Percentiles rank a stretch among this genome's conserved stretches.
phyloP scores from a whole-genome alignment of 2,113 vertebrate genomes.

The Lipotes vexillifer region DNA sequence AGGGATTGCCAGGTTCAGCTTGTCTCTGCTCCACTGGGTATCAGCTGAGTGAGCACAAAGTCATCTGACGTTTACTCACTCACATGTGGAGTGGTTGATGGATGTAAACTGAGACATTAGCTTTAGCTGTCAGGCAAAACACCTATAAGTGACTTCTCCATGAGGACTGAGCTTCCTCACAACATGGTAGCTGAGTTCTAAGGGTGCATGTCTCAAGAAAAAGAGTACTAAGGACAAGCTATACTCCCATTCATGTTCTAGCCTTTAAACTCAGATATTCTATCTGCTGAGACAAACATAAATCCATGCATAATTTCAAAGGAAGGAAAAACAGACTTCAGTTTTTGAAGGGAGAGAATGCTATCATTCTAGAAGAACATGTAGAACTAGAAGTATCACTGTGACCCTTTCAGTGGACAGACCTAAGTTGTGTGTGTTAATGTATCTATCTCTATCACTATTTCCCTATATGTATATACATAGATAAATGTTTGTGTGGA shows the following conservation, averaged over 20 bases:
- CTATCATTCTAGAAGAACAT: fast-evolving
- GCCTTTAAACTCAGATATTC: neutral
- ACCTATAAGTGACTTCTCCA: neutral
- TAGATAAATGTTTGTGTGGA: neutral
- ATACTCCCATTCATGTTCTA: neutral
- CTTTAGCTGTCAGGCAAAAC: neutral
- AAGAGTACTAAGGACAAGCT: neutral
- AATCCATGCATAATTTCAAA: neutral
- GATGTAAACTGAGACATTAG: neutral
- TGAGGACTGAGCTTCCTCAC: neutral
- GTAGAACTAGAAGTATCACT: neutral
- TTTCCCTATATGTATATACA: neutral
- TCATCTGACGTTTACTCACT: neutral
- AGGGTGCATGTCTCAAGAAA: neutral
- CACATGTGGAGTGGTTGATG: neutral
- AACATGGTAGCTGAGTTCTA: too few species aligned
- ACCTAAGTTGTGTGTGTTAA: neutral
- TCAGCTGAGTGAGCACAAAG: neutral
- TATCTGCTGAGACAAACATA: neutral
- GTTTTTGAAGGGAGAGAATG: neutral
- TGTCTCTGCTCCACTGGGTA: neutral
- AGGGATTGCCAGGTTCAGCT: neutral
- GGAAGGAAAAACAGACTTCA: fast-evolving
- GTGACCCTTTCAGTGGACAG: neutral
- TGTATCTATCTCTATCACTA: too few species aligned